Conservation (phyloP, 2,797 vertebrate genomes). For the Synanceia verrucosa region DNA sequence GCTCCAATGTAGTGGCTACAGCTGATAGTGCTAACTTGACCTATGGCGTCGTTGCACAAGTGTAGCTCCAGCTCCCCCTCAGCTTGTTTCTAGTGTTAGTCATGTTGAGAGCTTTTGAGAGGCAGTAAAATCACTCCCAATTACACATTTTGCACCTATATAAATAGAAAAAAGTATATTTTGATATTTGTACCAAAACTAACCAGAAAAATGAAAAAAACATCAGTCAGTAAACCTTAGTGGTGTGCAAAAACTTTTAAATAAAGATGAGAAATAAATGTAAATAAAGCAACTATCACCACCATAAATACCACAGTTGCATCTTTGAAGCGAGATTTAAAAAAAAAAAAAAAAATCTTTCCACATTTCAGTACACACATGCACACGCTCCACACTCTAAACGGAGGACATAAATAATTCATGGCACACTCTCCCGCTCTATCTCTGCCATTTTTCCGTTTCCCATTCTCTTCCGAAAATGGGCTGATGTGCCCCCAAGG, state of each 20-base stretch:
- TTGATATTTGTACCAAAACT: not conserved
- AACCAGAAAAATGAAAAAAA: not conserved
- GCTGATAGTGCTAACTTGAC: too few species aligned
- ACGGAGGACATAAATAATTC: conserved; percentile 59
- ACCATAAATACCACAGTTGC: not conserved
- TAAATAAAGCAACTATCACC: not conserved
- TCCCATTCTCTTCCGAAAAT: conserved; percentile 59
- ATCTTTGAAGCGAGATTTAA: not conserved
- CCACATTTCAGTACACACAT: not conserved
- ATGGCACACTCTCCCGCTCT: conserved; percentile 33
- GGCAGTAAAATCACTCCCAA: too few species aligned
- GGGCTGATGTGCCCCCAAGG: conserved; percentile 35
- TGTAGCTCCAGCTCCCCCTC: too few species aligned
- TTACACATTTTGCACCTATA: too few species aligned
- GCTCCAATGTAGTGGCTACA: too few species aligned
- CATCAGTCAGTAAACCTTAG: not conserved
- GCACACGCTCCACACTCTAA: conserved; percentile 5
- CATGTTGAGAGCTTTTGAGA: too few species aligned
- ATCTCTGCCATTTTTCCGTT: conserved; percentile 45
- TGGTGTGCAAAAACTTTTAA: not conserved
- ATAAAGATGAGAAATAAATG: not conserved
- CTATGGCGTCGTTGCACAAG: too few species aligned
- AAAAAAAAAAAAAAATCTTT: conserved; percentile 1
- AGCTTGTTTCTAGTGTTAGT: too few species aligned
- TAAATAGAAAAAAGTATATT: too few species aligned